A percentile compares a stretch with the other conserved stretches of the same genome.
Evolutionary conservation across 1,140 invertebrate genomes (phyloP).

Genomic region (Augochlora pura): DNA sequence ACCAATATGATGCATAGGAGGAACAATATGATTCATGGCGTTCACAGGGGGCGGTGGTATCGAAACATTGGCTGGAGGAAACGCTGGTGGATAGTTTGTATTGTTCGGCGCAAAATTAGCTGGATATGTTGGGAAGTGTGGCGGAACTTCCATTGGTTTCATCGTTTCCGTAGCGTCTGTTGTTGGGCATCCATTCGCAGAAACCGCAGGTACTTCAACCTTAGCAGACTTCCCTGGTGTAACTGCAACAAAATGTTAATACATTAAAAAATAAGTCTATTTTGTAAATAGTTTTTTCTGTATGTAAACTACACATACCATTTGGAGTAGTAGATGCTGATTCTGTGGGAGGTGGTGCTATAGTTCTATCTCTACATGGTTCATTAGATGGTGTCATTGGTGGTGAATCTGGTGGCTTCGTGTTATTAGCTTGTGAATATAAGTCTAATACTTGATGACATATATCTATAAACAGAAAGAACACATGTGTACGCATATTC

Average conservation of each 20-base stretch:
- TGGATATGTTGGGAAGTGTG: slow-evolving; percentile 71
- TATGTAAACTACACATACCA: slow-evolving; percentile 59
- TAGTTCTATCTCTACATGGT: slow-evolving; percentile 67
- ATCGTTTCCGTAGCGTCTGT: slow-evolving; percentile 64
- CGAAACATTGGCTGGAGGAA: slow-evolving; percentile 74
- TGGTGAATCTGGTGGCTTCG: slow-evolving; percentile 83
- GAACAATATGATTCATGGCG: slow-evolving; percentile 75
- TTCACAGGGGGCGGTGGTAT: slow-evolving; percentile 76
- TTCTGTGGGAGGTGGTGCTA: slow-evolving; percentile 68
- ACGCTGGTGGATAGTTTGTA: slow-evolving; percentile 72
- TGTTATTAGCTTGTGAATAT: slow-evolving; percentile 86
- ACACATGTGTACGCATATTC: slow-evolving; percentile 8
- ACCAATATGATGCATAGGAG: slow-evolving; percentile 72
- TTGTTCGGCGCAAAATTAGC: slow-evolving; percentile 65
- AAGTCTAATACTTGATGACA: slow-evolving; percentile 97
- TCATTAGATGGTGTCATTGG: slow-evolving; percentile 79
- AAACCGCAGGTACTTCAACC: slow-evolving; percentile 60
- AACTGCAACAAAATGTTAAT: slow-evolving; percentile 51
- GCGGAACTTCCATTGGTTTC: slow-evolving; percentile 69
- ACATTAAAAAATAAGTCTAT: slow-evolving; percentile 8
- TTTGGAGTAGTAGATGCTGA: slow-evolving; percentile 72
- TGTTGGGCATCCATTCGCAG: slow-evolving; percentile 72
- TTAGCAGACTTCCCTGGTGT: slow-evolving; percentile 71
- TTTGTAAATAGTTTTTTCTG: no score
- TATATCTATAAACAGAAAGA: slow-evolving; percentile 85